A percentile compares a stretch with the other conserved stretches of the same genome.
Conservation (phyloP, 2,888 invertebrate species). For the Troglohyphantes excavatus region DNA sequence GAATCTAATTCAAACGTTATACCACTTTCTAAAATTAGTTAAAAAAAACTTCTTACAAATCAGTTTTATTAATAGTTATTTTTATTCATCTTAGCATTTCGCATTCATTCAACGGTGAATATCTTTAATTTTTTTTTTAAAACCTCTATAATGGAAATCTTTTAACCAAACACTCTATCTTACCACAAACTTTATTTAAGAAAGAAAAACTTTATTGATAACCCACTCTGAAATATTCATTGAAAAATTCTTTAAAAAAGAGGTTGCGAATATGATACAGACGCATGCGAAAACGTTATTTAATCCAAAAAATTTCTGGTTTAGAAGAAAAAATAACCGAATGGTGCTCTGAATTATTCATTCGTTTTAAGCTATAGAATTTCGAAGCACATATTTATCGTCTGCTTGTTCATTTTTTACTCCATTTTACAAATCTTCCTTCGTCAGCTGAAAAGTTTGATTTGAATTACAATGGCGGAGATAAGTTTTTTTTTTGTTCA, state of each 20-base stretch:
- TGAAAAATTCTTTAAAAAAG: background rate
- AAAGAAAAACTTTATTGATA: background rate
- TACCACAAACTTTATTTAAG: too few relatives aligned
- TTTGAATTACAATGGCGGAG: background rate
- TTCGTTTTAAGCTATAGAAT: background rate
- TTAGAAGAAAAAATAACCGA: background rate
- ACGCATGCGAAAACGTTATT: background rate
- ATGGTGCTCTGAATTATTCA: background rate
- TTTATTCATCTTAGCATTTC: too few relatives aligned
- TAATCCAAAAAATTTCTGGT: background rate
- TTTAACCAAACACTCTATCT: too few relatives aligned
- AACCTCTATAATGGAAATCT: too few relatives aligned
- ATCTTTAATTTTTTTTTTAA: too few relatives aligned
- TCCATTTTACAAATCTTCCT: too few relatives aligned
- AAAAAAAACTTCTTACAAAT: too few relatives aligned
- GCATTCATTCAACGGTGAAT: too few relatives aligned
- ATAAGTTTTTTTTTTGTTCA: background rate
- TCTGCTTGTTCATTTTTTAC: background rate
- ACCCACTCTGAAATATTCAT: constrained; percentile 1
- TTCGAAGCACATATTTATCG: background rate
- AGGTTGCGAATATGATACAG: background rate
- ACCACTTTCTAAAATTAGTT: too few relatives aligned
- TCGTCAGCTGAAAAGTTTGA: constrained; percentile 7
- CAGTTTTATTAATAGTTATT: too few relatives aligned
- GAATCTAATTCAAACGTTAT: too few relatives aligned